Percentiles rank a stretch among this genome's conserved stretches.
These are phyloP conservation scores for Orthosia gothica DNA, from an alignment of 2,888 invertebrate genomes.

Conservation along the genomic window DNA sequence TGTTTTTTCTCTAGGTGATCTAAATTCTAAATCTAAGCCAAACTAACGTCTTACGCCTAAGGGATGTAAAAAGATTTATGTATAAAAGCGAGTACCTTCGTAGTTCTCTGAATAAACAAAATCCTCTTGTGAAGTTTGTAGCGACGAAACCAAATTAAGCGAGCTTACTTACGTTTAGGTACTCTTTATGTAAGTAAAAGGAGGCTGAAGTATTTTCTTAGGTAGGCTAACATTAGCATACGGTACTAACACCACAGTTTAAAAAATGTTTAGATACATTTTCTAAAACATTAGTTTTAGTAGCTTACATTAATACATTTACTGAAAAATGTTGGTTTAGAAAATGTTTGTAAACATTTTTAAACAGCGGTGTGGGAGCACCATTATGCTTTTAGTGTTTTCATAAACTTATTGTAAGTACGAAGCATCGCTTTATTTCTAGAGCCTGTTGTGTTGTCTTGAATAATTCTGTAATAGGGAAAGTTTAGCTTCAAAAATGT, in stretches of 20 bases:
- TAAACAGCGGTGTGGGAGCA: no score
- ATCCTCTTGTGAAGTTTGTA: conserved; percentile 5
- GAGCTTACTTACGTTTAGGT: background rate
- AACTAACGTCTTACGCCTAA: background rate
- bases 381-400: conserved; percentile 12
- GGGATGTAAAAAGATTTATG: conserved; percentile 1
- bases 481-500: background rate
- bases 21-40: background rate
- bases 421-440: conserved; percentile 6
- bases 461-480: background rate
- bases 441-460: background rate
- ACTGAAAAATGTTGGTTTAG: no score
- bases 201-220: conserved; percentile 28
- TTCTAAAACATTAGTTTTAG: no score
- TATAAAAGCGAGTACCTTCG: conserved; percentile 8
- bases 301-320: no score
- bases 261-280: no score
- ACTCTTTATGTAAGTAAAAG: conserved; percentile 22
- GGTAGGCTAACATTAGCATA: background rate
- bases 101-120: conserved; percentile 25
- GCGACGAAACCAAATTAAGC: conserved; percentile 30
- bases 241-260: no score
- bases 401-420: conserved; percentile 1
- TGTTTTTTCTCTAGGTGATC: background rate
- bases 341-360: no score